phyloP scores from a whole-genome alignment of 1,140 invertebrate genomes.

The Globodera rostochiensis region DNA sequence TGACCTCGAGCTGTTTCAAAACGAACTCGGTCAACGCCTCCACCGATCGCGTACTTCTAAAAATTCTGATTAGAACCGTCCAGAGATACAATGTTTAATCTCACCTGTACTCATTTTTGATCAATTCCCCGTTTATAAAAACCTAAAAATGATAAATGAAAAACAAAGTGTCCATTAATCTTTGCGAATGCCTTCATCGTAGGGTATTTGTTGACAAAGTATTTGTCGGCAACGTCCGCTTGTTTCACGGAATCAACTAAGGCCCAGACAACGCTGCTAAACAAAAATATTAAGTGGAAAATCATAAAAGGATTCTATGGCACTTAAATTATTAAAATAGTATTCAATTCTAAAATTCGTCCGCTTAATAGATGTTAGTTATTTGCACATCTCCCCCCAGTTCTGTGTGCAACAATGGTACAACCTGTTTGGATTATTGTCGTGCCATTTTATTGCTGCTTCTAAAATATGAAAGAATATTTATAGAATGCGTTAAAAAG shows the following conservation, averaged over 20 bases:
- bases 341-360: neutral
- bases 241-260: slow-evolving; percentile 92
- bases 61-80: neutral
- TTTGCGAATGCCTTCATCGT: slow-evolving; percentile 81
- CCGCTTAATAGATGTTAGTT: neutral
- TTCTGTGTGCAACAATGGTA: neutral
- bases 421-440: slow-evolving; percentile 75
- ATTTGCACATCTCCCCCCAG: no score
- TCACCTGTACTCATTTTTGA: slow-evolving; percentile 63
- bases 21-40: slow-evolving; percentile 63
- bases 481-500: neutral
- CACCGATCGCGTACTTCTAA: slow-evolving; percentile 59
- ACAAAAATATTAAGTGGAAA: neutral
- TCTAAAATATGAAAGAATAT: slow-evolving; percentile 68
- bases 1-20: slow-evolving; percentile 57
- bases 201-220: slow-evolving; percentile 87
- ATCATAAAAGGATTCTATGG: neutral
- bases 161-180: slow-evolving; percentile 76
- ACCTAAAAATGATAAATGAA: slow-evolving; percentile 72
- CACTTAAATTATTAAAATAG: neutral
- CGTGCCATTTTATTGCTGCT: slow-evolving; percentile 81
- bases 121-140: slow-evolving; percentile 65
- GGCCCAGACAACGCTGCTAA: slow-evolving; percentile 68
- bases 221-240: slow-evolving; percentile 91
- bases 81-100: neutral